Percentiles rank a stretch among this genome's conserved stretches.
phyloP scores from a whole-genome alignment of 2,797 vertebrate species.

The Chelonia mydas region DNA sequence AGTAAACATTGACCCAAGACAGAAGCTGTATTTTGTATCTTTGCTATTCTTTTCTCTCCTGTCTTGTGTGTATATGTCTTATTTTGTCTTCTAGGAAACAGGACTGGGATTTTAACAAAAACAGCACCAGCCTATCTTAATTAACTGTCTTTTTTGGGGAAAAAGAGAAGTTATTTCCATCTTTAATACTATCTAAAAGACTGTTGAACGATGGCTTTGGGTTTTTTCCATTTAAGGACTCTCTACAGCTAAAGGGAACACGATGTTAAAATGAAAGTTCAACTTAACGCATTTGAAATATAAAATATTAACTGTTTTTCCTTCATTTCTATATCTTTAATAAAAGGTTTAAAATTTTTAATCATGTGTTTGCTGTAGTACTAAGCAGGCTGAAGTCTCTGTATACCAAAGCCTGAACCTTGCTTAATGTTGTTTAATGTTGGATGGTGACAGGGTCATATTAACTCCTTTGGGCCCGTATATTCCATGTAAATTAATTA shows the following conservation, averaged over 20 bases:
- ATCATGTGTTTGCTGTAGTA: too few relatives aligned
- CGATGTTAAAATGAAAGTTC: neutral
- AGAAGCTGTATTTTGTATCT: neutral
- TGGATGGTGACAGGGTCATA: neutral
- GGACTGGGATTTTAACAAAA: too few relatives aligned
- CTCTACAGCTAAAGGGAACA: neutral
- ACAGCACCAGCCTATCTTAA: neutral
- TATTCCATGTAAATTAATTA: neutral
- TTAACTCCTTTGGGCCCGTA: neutral
- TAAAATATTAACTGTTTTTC: neutral
- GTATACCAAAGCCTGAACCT: too few relatives aligned
- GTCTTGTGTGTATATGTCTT: neutral
- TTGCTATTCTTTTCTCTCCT: neutral
- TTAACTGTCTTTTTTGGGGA: too few relatives aligned
- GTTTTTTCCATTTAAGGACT: neutral
- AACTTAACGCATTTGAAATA: neutral
- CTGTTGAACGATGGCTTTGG: neutral
- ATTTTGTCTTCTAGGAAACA: neutral
- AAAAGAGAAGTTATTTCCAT: neutral
- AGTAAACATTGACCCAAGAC: neutral
- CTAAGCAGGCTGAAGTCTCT: too few relatives aligned
- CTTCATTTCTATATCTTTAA: neutral
- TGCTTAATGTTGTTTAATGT: neutral
- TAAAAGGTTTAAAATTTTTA: too few relatives aligned
- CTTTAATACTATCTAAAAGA: neutral